phyloP scores from a whole-genome alignment of 2,888 invertebrate genomes.

The Stenurella melanura region DNA sequence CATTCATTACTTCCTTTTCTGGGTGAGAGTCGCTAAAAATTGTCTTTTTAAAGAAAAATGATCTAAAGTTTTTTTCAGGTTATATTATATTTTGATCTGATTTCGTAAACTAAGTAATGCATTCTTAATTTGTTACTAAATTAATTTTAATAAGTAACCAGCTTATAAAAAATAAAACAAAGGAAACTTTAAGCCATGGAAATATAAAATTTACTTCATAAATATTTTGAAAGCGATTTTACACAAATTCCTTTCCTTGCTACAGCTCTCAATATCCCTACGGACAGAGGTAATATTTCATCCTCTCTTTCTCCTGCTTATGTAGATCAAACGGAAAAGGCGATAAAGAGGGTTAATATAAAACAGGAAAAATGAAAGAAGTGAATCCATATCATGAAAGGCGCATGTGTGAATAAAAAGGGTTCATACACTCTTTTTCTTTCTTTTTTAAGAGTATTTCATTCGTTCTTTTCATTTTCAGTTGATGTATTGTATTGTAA shows the following conservation, averaged over 20 bases:
- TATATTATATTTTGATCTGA: not conserved
- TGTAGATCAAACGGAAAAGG: slow-evolving; percentile 44
- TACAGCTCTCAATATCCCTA: slow-evolving; percentile 14
- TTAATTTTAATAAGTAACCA: no score
- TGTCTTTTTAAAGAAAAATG: no score
- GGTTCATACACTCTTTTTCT: slow-evolving; percentile 49
- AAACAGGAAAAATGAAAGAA: slow-evolving; percentile 66
- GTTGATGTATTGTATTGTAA: slow-evolving; percentile 58
- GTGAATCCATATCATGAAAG: slow-evolving; percentile 56
- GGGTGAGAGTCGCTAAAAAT: no score
- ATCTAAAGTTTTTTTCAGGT: no score
- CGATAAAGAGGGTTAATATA: slow-evolving; percentile 59
- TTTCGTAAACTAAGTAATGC: not conserved
- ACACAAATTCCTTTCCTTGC: not conserved
- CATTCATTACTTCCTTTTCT: no score
- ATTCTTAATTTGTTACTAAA: no score
- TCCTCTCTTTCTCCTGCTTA: slow-evolving; percentile 41
- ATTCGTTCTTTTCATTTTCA: slow-evolving; percentile 57
- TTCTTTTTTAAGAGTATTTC: slow-evolving; percentile 55
- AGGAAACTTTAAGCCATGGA: no score
- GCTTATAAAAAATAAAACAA: no score
- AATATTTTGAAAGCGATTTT: no score
- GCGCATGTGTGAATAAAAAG: slow-evolving; percentile 64
- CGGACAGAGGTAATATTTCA: slow-evolving; percentile 24
- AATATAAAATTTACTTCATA: no score